These are phyloP conservation scores for Phortica variegata DNA, from an alignment of 1,140 invertebrate genomes.

Conservation along the genomic window DNA sequence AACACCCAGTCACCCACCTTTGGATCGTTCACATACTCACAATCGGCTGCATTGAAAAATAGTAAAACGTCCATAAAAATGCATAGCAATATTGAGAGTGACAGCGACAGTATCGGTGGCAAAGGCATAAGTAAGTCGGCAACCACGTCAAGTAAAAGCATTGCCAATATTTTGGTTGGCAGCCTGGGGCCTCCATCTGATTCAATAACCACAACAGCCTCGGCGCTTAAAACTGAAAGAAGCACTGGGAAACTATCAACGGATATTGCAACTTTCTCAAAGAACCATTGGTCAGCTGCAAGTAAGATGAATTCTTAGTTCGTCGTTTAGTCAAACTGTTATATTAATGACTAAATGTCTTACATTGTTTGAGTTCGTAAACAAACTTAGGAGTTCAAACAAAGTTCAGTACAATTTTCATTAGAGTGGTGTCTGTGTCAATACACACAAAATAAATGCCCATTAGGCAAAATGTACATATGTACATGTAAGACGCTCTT, in stretches of 20 bases:
- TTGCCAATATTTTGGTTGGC: neutral
- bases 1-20: neutral
- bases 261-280: slow-evolving; percentile 26
- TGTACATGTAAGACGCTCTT: no score
- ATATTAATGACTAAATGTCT: slow-evolving; percentile 1
- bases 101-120: neutral
- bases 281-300: slow-evolving; percentile 32
- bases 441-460: no score
- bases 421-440: neutral
- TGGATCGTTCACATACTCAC: neutral
- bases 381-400: no score
- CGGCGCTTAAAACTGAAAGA: slow-evolving; percentile 26
- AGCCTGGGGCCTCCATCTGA: no score
- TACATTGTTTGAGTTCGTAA: no score
- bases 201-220: neutral
- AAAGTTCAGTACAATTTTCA: no score
- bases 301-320: slow-evolving; percentile 12
- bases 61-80: neutral
- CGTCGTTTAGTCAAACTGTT: no score
- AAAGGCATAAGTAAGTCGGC: slow-evolving; percentile 9
- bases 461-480: no score
- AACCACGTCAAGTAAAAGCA: slow-evolving; percentile 6
- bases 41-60: no score
- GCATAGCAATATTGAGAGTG: neutral
- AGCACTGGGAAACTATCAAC: slow-evolving; percentile 32